These are phyloP conservation scores for Hybognathus amarus DNA, from an alignment of 2,797 vertebrate genomes.

Conservation along the genomic window DNA sequence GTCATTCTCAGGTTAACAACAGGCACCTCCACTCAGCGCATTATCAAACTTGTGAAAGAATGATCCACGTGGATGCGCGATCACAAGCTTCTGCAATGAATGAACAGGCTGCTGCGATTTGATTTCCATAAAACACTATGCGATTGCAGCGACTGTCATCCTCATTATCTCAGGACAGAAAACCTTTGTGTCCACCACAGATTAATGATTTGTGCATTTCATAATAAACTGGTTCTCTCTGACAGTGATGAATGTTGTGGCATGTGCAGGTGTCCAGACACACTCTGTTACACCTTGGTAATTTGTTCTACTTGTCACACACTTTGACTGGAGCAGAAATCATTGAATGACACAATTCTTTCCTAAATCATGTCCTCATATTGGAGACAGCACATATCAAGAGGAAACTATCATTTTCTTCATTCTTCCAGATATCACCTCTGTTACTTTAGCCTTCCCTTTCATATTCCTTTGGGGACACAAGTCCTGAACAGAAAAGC, in stretches of 20 bases:
- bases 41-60: conserved; percentile 44
- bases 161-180: conserved; percentile 55
- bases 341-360: conserved; percentile 48
- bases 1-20: conserved; percentile 53
- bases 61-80: conserved; percentile 5
- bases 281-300: conserved; percentile 55
- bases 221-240: conserved; percentile 56
- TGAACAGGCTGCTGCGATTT: conserved; percentile 44
- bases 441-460: conserved; percentile 66
- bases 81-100: conserved; percentile 43
- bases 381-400: conserved; percentile 32
- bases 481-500: conserved; percentile 48
- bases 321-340: conserved; percentile 54
- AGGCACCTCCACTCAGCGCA: conserved; percentile 41
- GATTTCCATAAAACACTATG: conserved; percentile 53
- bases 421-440: conserved; percentile 56
- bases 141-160: conserved; percentile 55
- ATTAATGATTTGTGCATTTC: conserved; percentile 61
- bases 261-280: conserved; percentile 41
- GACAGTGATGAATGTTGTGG: conserved; percentile 61
- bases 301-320: conserved; percentile 57
- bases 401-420: conserved; percentile 52
- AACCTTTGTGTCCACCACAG: conserved; percentile 53
- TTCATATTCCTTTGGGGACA: conserved; percentile 54
- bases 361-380: conserved; percentile 51